Percentiles rank a stretch among this genome's conserved stretches.
Conservation (phyloP, 1,140 invertebrate species). For the Macrotrachela quadricornifera region DNA sequence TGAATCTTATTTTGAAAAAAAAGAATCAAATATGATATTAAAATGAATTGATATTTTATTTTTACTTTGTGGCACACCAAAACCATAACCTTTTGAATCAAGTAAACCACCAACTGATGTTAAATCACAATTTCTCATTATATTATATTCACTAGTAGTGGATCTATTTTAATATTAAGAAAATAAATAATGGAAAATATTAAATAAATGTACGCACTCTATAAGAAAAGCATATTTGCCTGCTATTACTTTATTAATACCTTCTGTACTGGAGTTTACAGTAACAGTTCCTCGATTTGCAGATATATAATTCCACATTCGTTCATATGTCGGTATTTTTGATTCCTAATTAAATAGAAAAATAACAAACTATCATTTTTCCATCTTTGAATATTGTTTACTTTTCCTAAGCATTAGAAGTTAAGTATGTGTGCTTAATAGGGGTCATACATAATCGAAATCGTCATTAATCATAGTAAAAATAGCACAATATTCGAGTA, state of each 20-base stretch:
- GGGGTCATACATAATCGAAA: no score
- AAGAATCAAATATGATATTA: no score
- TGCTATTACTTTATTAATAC: slow-evolving; percentile 18
- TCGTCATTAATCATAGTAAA: no score
- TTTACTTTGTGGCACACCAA: slow-evolving; percentile 39
- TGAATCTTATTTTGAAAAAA: slow-evolving; percentile 20
- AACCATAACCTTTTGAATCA: slow-evolving; percentile 54
- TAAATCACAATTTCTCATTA: slow-evolving; percentile 22
- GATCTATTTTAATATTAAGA: slow-evolving; percentile 18
- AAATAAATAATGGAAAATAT: no score
- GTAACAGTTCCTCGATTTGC: slow-evolving; percentile 31
- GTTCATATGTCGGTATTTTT: slow-evolving; percentile 60
- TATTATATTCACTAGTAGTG: slow-evolving; percentile 24
- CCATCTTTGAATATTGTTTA: no score
- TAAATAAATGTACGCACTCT: slow-evolving; percentile 36
- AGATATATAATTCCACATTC: slow-evolving; percentile 82
- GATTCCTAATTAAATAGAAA: slow-evolving; percentile 42
- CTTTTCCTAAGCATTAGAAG: no score
- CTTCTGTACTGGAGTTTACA: slow-evolving; percentile 14
- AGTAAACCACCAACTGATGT: slow-evolving; percentile 48
- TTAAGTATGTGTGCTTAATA: no score
- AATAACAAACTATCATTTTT: slow-evolving; percentile 10
- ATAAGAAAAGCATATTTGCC: slow-evolving; percentile 43
- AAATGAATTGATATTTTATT: no score
- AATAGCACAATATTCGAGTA: no score